Evolutionary conservation across 2,797 vertebrate genomes (phyloP).

Genomic region (Danio jaintianensis): DNA sequence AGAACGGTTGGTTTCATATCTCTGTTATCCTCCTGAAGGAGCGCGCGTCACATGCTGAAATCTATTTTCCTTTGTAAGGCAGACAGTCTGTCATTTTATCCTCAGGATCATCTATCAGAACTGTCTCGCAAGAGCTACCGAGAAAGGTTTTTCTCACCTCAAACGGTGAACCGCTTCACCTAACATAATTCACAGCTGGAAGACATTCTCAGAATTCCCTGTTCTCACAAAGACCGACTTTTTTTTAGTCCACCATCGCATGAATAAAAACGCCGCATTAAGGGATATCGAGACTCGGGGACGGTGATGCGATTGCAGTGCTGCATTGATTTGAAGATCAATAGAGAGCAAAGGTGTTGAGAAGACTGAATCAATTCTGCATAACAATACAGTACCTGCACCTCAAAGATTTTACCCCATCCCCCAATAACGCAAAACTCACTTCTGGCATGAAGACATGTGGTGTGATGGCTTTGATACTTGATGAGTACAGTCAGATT

Average conservation of each 20-base stretch:
- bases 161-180: conserved; percentile 32
- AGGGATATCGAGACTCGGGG: conserved; percentile 62
- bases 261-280: conserved; percentile 65
- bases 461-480: conserved; percentile 27
- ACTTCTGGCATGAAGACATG: conserved; percentile 27
- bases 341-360: conserved; percentile 44
- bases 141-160: conserved; percentile 26
- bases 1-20: background rate
- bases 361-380: conserved; percentile 57
- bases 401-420: conserved; percentile 34
- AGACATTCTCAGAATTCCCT: conserved; percentile 54
- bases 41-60: conserved; percentile 5
- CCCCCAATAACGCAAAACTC: conserved; percentile 32
- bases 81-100: conserved; percentile 45
- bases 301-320: conserved; percentile 58
- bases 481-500: background rate
- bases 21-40: background rate
- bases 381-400: conserved; percentile 53
- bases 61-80: conserved; percentile 39
- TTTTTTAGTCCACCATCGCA: conserved; percentile 46
- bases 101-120: conserved; percentile 41
- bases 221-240: conserved; percentile 63
- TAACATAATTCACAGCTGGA: conserved; percentile 47
- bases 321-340: conserved; percentile 62
- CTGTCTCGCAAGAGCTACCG: conserved; percentile 17